Conservation (phyloP, 2,113 vertebrate species). For the Amphilophus citrinellus region DNA sequence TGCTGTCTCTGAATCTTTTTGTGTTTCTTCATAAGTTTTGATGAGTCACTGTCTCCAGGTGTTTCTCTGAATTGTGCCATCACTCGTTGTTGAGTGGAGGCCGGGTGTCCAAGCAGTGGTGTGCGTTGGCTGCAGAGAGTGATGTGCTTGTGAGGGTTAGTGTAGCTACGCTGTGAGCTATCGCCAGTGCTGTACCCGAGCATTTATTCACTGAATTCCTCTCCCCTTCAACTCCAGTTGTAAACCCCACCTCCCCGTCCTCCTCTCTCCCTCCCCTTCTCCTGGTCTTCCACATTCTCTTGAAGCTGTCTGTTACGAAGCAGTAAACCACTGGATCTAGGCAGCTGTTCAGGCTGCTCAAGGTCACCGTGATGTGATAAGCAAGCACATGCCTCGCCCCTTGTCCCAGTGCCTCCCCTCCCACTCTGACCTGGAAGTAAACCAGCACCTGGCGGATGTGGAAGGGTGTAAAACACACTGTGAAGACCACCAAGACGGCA, state of each 20-base stretch:
- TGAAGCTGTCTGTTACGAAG: constrained; percentile 95
- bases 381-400: constrained; percentile 80
- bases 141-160: constrained; percentile 55
- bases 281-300: constrained; percentile 73
- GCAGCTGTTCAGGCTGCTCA: constrained; percentile 97
- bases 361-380: constrained; percentile 91
- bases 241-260: constrained; percentile 69
- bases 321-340: constrained; percentile 98
- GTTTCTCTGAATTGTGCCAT: constrained; percentile 13
- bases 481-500: constrained; percentile 91
- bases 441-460: constrained; percentile 89
- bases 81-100: not conserved
- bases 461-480: constrained; percentile 94
- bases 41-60: not conserved
- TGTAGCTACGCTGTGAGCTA: constrained; percentile 70
- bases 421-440: constrained; percentile 82
- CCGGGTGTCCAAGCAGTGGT: constrained; percentile 12
- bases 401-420: constrained; percentile 63
- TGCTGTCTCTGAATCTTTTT: not conserved
- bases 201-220: constrained; percentile 76
- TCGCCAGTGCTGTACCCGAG: constrained; percentile 53
- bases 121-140: constrained; percentile 10
- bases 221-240: constrained; percentile 49
- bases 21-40: not conserved
- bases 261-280: constrained; percentile 25